Conservation (phyloP, 2,797 vertebrate genomes). For the Oryzias sinensis region DNA sequence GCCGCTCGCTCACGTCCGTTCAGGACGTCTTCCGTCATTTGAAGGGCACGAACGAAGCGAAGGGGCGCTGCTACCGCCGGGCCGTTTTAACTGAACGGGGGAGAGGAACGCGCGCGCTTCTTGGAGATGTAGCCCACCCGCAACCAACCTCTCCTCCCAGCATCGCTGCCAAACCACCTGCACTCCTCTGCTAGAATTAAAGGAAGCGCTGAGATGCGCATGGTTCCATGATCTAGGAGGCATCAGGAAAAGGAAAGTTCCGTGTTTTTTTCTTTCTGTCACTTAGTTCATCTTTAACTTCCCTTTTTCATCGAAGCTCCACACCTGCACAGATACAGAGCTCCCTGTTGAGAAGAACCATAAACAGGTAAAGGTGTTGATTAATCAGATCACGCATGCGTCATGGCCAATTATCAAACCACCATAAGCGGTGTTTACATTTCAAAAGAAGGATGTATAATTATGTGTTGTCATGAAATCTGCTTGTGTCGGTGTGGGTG, state of each 20-base stretch:
- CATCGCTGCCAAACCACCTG: conserved; percentile 37
- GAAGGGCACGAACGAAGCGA: conserved; percentile 50
- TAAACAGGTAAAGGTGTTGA: conserved; percentile 54
- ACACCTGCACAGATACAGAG: conserved; percentile 13
- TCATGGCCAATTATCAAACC: not conserved
- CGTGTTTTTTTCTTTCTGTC: conserved; percentile 6
- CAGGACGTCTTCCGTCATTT: conserved; percentile 29
- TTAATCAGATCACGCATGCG: conserved; percentile 24
- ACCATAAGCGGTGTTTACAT: no score
- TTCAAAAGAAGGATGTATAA: no score
- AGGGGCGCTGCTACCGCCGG: conserved; percentile 18
- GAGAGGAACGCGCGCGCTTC: conserved; percentile 6
- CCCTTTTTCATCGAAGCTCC: conserved; percentile 4
- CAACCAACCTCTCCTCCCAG: conserved; percentile 1
- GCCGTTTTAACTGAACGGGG: conserved; percentile 17
- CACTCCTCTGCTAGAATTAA: conserved; percentile 23
- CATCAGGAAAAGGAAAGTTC: conserved; percentile 44
- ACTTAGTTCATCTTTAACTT: not conserved
- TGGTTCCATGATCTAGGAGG: conserved; percentile 36
- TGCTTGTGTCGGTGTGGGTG: no score
- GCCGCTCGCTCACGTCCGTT: conserved; percentile 18
- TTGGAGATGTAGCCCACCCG: conserved; percentile 43
- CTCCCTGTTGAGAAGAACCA: conserved; percentile 6
- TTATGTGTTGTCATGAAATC: no score
- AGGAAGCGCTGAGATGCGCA: conserved; percentile 53